These are phyloP conservation scores for Acanthoscelides obtectus DNA, from an alignment of 2,888 invertebrate genomes.

Conservation along the genomic window DNA sequence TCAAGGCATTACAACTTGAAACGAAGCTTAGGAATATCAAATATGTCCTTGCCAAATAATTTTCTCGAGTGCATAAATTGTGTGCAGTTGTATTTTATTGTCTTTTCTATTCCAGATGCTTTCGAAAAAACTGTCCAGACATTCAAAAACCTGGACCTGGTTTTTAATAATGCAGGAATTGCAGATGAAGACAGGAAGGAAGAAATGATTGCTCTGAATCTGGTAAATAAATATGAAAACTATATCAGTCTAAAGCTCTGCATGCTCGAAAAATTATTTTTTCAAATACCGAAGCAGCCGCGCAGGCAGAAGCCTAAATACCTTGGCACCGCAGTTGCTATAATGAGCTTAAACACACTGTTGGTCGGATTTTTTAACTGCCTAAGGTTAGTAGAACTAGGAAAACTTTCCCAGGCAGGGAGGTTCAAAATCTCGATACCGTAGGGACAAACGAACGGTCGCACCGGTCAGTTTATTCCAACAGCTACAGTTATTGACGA, in stretches of 20 bases:
- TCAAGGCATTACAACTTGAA: background rate
- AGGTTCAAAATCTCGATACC: background rate
- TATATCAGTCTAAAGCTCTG: too few relatives aligned
- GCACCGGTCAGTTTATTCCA: too few relatives aligned
- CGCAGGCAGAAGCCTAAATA: too few relatives aligned
- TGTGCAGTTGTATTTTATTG: too few relatives aligned
- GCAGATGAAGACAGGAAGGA: slow-evolving; percentile 23
- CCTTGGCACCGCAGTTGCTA: too few relatives aligned
- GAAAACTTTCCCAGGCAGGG: too few relatives aligned
- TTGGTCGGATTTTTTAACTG: too few relatives aligned
- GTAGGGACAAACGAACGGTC: background rate
- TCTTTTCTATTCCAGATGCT: slow-evolving; percentile 21
- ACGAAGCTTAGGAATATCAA: background rate
- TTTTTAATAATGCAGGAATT: slow-evolving; percentile 27
- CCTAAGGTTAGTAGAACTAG: too few relatives aligned
- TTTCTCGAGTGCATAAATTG: too few relatives aligned
- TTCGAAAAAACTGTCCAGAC: slow-evolving; percentile 21
- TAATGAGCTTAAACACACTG: too few relatives aligned
- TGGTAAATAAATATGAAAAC: slow-evolving; percentile 20
- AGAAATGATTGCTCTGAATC: slow-evolving; percentile 22
- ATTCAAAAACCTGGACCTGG: slow-evolving; percentile 26
- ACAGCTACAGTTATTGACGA: too few relatives aligned
- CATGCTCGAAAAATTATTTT: background rate
- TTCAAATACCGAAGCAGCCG: too few relatives aligned
- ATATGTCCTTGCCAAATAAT: background rate